phyloP scores from a whole-genome alignment of 2,113 vertebrate genomes.

The Gymnorhina tibicen region DNA sequence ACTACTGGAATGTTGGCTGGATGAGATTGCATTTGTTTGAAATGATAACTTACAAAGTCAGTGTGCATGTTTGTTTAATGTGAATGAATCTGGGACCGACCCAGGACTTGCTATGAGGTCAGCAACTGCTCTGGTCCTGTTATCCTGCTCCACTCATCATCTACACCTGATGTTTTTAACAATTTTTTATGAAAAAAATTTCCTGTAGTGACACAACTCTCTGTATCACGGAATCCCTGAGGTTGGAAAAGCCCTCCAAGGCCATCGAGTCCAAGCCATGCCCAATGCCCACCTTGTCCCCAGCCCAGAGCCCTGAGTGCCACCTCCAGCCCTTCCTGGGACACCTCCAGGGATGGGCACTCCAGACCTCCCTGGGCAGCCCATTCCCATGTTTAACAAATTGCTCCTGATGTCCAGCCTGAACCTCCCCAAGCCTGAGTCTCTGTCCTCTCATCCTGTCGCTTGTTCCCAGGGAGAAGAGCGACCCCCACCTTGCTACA shows the following conservation, averaged over 20 bases:
- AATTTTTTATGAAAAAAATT: not conserved
- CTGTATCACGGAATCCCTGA: not conserved
- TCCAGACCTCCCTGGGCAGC: not conserved
- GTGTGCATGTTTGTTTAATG: not conserved
- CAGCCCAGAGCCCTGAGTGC: not conserved
- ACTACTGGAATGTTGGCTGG: not conserved
- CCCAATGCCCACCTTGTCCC: fast-evolving
- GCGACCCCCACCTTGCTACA: not conserved
- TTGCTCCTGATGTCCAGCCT: not conserved
- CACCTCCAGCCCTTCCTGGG: not conserved
- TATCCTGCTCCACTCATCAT: not conserved
- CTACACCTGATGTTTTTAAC: not conserved
- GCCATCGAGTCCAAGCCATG: not conserved
- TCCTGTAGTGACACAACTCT: not conserved
- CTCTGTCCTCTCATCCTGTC: not conserved
- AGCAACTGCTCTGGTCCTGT: fast-evolving
- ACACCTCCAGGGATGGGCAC: not conserved
- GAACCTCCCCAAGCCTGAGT: not conserved
- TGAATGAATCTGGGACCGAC: not conserved
- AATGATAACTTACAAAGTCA: not conserved
- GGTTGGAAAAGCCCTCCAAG: not conserved
- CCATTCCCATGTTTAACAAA: not conserved
- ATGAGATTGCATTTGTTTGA: not conserved
- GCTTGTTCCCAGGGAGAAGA: not conserved
- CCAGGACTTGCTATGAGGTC: not conserved